phyloP scores from a whole-genome alignment of 2,113 vertebrate genomes.

The Xenopus laevis region DNA sequence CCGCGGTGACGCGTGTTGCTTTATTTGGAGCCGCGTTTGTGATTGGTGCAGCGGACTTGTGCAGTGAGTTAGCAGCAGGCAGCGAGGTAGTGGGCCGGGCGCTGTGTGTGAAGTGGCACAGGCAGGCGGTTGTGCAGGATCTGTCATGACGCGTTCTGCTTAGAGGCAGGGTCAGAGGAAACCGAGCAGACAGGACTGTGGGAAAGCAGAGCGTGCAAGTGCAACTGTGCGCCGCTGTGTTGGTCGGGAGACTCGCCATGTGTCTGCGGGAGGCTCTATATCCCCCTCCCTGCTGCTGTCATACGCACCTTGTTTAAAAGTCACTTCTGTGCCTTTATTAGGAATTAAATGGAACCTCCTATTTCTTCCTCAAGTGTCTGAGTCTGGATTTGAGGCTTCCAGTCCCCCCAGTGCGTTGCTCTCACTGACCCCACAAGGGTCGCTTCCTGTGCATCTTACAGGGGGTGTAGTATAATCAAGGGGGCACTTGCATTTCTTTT shows the following conservation, averaged over 20 bases:
- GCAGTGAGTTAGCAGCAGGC: too few relatives aligned
- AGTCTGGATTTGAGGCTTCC: background rate
- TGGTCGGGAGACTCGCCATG: conserved; percentile 9
- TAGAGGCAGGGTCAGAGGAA: conserved; percentile 31
- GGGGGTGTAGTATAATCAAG: background rate
- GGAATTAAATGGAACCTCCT: background rate
- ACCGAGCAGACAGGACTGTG: conserved; percentile 7
- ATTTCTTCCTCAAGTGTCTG: background rate
- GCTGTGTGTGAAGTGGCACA: background rate
- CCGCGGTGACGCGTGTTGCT: background rate
- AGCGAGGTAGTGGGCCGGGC: too few relatives aligned
- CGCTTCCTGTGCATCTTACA: too few relatives aligned
- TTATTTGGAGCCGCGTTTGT: background rate
- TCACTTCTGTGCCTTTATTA: conserved; percentile 15
- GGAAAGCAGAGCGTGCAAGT: background rate
- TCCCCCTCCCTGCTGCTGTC: background rate
- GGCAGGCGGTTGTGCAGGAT: conserved; percentile 24
- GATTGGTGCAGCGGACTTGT: too few relatives aligned
- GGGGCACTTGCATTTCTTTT: background rate
- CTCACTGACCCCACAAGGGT: background rate
- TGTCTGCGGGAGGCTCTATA: background rate
- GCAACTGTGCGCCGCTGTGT: background rate
- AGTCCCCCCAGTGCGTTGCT: background rate
- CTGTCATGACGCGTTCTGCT: conserved; percentile 29
- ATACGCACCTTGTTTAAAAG: background rate